Evolutionary conservation across 2,888 invertebrate genomes (phyloP).

Genomic region (Muschampia plurimacula): DNA sequence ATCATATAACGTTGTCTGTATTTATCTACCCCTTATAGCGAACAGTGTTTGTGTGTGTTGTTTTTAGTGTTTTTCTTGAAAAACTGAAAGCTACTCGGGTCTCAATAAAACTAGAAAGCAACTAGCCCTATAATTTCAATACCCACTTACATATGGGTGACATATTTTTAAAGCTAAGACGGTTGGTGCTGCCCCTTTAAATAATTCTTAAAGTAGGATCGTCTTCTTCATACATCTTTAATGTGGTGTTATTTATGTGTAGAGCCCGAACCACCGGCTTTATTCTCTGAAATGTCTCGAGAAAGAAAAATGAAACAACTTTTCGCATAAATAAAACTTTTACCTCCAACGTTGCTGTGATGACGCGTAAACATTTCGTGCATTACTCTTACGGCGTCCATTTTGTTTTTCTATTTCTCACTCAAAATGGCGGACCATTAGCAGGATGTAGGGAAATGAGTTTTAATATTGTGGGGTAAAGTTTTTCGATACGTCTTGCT

Average conservation of each 20-base stretch:
- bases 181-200: slow-evolving; percentile 46
- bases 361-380: slow-evolving; percentile 67
- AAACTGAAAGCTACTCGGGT: neutral
- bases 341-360: slow-evolving; percentile 59
- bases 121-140: slow-evolving; percentile 24
- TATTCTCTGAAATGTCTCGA: slow-evolving; percentile 60
- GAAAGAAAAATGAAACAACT: slow-evolving; percentile 80
- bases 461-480: slow-evolving; percentile 34
- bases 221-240: slow-evolving; percentile 68
- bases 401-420: slow-evolving; percentile 51
- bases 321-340: slow-evolving; percentile 80
- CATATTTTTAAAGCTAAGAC: slow-evolving; percentile 31
- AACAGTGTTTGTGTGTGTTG: neutral
- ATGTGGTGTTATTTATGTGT: slow-evolving; percentile 67
- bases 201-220: slow-evolving; percentile 63
- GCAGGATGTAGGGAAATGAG: slow-evolving; percentile 36
- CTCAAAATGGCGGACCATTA: slow-evolving; percentile 43
- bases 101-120: slow-evolving; percentile 21
- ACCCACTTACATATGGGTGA: slow-evolving; percentile 25
- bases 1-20: neutral
- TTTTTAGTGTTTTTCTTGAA: neutral
- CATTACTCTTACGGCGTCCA: slow-evolving; percentile 57
- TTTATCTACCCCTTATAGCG: neutral
- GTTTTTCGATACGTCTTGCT: slow-evolving; percentile 34
- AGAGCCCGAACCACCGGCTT: slow-evolving; percentile 54